These are phyloP conservation scores for Spea multiplicata DNA, from an alignment of 2,113 vertebrate genomes.

Conservation along the genomic window DNA sequence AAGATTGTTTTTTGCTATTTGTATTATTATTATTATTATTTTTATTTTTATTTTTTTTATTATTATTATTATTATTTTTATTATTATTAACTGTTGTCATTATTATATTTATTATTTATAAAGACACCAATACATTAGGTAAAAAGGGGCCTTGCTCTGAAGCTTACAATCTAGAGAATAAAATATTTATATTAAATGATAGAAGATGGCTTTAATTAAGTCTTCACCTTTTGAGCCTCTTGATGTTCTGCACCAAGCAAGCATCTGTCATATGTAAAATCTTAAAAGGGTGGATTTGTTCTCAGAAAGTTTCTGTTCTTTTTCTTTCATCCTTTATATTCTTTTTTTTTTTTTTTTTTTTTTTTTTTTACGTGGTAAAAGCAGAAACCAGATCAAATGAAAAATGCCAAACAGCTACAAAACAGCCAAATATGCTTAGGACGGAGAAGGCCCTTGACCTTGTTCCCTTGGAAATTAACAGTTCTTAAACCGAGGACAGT, in stretches of 20 bases:
- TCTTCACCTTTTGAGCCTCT: too few relatives aligned
- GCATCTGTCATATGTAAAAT: slow-evolving; percentile 5
- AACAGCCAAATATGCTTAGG: slow-evolving; percentile 36
- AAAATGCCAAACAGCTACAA: slow-evolving; percentile 21
- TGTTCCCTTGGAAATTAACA: slow-evolving; percentile 29
- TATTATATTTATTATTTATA: too few relatives aligned
- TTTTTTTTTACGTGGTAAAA: slow-evolving; percentile 20
- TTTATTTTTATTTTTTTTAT: too few relatives aligned
- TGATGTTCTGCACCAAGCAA: neutral
- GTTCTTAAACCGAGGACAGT: slow-evolving; percentile 20
- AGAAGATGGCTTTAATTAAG: too few relatives aligned
- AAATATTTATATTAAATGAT: too few relatives aligned
- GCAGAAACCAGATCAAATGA: slow-evolving; percentile 23
- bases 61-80: too few relatives aligned
- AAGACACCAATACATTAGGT: too few relatives aligned
- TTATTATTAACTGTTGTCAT: too few relatives aligned
- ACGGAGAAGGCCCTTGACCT: slow-evolving; percentile 33
- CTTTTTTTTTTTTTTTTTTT: slow-evolving; percentile 18
- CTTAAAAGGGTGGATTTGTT: slow-evolving; percentile 14
- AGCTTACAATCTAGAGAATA: too few relatives aligned
- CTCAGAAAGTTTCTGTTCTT: neutral
- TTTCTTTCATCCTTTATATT: slow-evolving; percentile 1
- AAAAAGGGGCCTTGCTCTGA: too few relatives aligned
- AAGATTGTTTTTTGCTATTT: too few relatives aligned
- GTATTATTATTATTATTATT: too few relatives aligned